Conservation (phyloP, 2,113 vertebrate genomes). For the Rhinopomastus cyanomelas region DNA sequence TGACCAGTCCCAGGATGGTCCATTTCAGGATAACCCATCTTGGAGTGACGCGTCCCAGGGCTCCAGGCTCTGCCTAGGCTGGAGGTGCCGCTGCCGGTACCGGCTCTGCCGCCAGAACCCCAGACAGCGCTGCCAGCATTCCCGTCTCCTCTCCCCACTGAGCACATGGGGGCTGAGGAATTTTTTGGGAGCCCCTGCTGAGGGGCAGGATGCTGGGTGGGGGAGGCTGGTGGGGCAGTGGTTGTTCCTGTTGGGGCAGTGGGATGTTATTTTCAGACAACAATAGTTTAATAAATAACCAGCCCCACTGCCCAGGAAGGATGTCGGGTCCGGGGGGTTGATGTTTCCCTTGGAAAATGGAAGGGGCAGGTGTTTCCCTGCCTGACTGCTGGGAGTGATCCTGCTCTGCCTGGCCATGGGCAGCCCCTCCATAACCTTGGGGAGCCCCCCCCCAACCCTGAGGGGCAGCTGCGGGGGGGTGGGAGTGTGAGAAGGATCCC, state of each 20-base stretch:
- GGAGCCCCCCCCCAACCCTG: background rate
- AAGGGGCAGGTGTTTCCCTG: conserved; percentile 36
- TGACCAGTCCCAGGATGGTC: too few relatives aligned
- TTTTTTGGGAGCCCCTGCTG: background rate
- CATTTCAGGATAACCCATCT: too few relatives aligned
- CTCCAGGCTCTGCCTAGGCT: too few relatives aligned
- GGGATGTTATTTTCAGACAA: conserved; percentile 20
- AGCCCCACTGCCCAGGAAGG: background rate
- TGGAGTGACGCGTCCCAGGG: too few relatives aligned
- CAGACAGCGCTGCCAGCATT: accelerated
- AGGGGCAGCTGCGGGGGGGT: background rate
- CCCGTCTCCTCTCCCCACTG: background rate
- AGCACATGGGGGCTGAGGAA: background rate
- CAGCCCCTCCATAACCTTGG: background rate
- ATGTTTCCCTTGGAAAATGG: background rate
- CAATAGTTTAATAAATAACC: background rate
- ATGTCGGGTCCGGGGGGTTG: background rate
- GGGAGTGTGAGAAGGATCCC: background rate
- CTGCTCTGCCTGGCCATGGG: background rate
- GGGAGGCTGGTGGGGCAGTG: background rate
- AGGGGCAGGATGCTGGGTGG: background rate
- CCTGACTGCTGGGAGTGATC: accelerated
- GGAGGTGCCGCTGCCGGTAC: background rate
- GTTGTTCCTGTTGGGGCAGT: background rate
- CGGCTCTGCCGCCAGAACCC: background rate